phyloP scores from a whole-genome alignment of 1,140 invertebrate genomes.

The Drosophila carrolli region DNA sequence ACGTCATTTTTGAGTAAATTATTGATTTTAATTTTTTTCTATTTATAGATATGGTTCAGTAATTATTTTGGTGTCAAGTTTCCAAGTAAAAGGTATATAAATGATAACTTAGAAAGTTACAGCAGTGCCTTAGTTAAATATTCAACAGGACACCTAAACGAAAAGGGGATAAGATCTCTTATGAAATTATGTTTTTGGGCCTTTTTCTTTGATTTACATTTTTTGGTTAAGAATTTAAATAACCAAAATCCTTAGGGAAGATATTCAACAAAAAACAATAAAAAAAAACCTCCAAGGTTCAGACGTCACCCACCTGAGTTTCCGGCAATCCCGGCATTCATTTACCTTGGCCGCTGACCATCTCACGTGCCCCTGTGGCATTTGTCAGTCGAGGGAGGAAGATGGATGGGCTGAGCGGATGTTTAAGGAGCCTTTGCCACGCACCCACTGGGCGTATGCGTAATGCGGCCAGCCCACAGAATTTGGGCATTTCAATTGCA shows the following conservation, averaged over 20 bases:
- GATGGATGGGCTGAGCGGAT: constrained; percentile 26
- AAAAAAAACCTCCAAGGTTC: background rate
- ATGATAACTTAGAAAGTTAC: no score
- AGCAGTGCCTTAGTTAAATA: no score
- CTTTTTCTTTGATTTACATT: background rate
- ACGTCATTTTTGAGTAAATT: no score
- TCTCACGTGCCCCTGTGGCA: constrained; percentile 58
- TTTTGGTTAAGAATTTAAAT: background rate
- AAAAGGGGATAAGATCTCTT: no score
- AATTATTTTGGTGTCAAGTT: no score
- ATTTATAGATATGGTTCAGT: no score
- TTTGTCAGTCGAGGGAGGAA: constrained; percentile 44
- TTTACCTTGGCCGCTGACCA: constrained; percentile 6
- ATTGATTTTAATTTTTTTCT: no score
- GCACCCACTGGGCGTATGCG: constrained; percentile 55
- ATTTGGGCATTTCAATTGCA: constrained; percentile 78
- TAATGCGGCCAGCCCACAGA: constrained; percentile 60
- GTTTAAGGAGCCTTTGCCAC: constrained; percentile 41
- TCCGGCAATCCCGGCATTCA: background rate
- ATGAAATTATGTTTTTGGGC: no score
- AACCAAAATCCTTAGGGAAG: background rate
- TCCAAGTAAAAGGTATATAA: no score
- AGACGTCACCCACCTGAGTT: no score
- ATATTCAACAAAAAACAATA: background rate
- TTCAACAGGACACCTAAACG: no score